phyloP scores from a whole-genome alignment of 2,113 vertebrate genomes.

The Cygnus buccinator region DNA sequence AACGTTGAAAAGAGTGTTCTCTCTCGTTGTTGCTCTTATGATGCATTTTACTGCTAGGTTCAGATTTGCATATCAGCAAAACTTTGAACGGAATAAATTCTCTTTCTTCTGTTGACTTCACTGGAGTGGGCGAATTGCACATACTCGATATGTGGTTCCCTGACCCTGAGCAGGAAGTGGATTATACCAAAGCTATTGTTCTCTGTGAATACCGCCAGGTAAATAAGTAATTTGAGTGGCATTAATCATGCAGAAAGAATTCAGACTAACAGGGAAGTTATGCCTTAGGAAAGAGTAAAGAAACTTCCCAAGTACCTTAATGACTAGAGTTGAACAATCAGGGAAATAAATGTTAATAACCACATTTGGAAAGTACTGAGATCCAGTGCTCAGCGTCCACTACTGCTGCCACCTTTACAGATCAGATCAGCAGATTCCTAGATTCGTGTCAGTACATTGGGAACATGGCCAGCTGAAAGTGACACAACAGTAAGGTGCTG shows the following conservation, averaged over 20 bases:
- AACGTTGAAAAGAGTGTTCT: background rate
- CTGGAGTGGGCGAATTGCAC: background rate
- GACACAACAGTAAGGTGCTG: background rate
- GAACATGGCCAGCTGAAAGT: background rate
- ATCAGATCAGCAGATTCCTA: background rate
- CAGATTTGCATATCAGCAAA: background rate
- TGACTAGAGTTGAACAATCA: background rate
- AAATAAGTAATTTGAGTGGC: background rate
- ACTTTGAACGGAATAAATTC: background rate
- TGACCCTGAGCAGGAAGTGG: slow-evolving; percentile 14
- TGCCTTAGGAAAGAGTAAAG: background rate
- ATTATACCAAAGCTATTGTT: background rate
- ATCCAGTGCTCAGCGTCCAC: background rate
- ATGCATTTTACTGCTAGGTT: background rate
- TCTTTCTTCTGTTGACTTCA: background rate
- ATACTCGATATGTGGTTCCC: background rate
- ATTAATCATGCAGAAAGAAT: slow-evolving; percentile 31
- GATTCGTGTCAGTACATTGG: background rate
- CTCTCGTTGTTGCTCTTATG: background rate
- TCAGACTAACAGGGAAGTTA: slow-evolving; percentile 7
- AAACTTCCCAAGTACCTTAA: slow-evolving; percentile 8
- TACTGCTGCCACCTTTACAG: background rate
- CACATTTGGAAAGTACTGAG: background rate
- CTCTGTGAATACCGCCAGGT: slow-evolving; percentile 13
- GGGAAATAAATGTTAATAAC: background rate